Percentiles rank a stretch among this genome's conserved stretches.
Conservation (phyloP, 2,113 vertebrate species). For the Gallinago jamesoni region DNA sequence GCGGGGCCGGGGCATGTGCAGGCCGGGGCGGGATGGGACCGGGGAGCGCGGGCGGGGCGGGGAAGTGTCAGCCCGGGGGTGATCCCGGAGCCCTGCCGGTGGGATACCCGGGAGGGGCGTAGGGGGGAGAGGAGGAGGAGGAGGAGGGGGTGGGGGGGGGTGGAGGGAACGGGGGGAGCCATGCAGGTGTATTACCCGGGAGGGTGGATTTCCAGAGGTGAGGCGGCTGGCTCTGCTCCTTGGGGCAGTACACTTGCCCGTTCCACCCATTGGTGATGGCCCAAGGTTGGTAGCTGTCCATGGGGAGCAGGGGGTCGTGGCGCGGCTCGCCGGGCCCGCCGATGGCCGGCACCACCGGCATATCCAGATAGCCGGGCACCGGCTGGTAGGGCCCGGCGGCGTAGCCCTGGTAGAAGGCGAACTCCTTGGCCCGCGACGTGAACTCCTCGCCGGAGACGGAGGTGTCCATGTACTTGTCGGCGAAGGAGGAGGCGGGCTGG, state of each 20-base stretch:
- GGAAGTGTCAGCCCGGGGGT: background rate
- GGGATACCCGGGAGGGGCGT: background rate
- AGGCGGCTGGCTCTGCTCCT: slow-evolving; percentile 92
- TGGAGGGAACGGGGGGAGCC: background rate
- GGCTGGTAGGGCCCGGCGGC: slow-evolving; percentile 92
- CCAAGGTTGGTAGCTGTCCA: slow-evolving; percentile 98
- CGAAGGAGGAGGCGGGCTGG: slow-evolving; percentile 88
- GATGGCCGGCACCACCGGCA: slow-evolving; percentile 91
- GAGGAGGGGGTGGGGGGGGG: background rate
- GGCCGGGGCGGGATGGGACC: background rate
- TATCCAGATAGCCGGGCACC: slow-evolving; percentile 93
- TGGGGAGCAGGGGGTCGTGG: slow-evolving; percentile 90
- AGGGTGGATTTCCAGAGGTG: slow-evolving; percentile 95
- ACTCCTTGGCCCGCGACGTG: slow-evolving; percentile 92
- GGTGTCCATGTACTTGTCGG: slow-evolving; percentile 95
- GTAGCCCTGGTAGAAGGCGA: slow-evolving; percentile 97
- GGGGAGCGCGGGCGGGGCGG: background rate
- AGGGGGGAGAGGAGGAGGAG: too few species aligned
- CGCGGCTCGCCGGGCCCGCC: slow-evolving; percentile 89
- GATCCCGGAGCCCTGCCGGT: background rate
- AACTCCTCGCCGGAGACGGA: slow-evolving; percentile 93
- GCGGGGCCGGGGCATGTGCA: background rate
- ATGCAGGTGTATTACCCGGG: slow-evolving; percentile 85
- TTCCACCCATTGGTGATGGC: slow-evolving; percentile 95
- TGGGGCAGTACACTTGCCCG: slow-evolving; percentile 95